Percentiles rank a stretch among this genome's conserved stretches.
These are phyloP conservation scores for Prosapia bicincta DNA, from an alignment of 2,888 invertebrate species.

Conservation along the genomic window DNA sequence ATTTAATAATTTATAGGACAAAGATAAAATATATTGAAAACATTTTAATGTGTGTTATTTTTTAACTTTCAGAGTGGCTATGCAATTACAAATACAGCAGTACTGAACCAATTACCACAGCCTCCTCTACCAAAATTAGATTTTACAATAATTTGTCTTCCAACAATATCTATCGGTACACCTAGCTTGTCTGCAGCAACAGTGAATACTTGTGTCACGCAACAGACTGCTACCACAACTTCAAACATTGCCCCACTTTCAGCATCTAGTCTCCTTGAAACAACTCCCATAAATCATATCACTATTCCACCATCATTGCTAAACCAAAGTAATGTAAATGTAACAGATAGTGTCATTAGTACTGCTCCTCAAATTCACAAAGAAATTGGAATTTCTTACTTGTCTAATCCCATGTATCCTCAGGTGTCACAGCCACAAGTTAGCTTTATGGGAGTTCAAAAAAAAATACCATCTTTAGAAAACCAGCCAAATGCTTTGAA, in stretches of 20 bases:
- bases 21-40: no score
- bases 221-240: neutral
- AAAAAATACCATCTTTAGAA: neutral
- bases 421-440: neutral
- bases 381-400: neutral
- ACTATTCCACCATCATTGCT: neutral
- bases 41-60: constrained; percentile 5
- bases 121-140: constrained; percentile 46
- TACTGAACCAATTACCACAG: constrained; percentile 41
- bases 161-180: neutral
- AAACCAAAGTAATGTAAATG: neutral
- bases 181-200: neutral
- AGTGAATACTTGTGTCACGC: neutral
- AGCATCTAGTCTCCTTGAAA: neutral
- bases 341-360: neutral
- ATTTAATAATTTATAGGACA: no score
- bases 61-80: constrained; percentile 43
- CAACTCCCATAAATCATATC: neutral
- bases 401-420: neutral
- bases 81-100: constrained; percentile 39
- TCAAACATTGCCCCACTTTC: neutral
- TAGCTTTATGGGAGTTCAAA: neutral
- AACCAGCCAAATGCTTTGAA: neutral
- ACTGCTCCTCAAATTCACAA: neutral
- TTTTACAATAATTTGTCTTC: constrained; percentile 30